Evolutionary conservation across 2,797 vertebrate species (phyloP), one percentile per base, ranked within the genome.

Genomic region (Falco berigora): DNA sequence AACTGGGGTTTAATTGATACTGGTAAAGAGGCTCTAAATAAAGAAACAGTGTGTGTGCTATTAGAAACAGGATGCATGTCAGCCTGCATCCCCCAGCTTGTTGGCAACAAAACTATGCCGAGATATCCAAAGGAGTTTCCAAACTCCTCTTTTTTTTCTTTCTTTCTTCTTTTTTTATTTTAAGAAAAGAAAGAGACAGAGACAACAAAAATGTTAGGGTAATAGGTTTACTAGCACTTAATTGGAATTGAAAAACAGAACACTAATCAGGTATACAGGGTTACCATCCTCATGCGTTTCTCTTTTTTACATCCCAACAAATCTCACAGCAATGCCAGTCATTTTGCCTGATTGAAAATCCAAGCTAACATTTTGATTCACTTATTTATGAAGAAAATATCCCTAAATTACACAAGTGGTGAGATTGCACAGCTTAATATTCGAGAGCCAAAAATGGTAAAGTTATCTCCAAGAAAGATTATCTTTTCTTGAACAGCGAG

Each of bases 1-100:
- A 99, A 98, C 98, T 98, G 98, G 98, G 98, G 98, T 98, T 99
- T 99, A 99, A 99, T 99, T 99, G 98, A 98, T 98, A 98, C 92
- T 97, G 97, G 97, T 98, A 98, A 98, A 98, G 98, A 98, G 98
- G 97, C 96, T 98, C 97, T 98, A 98, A 98, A 98, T 98, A 98
- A 98, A 98, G 98, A 98, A 97, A 97, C 97, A 97, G 96, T 97
- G 97, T 98, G 98, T 93, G 97, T 83, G 93, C 97, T 95, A 96
- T 96, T 96, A 97, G 97, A 98, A 97, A 97, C 94, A 97, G 96
- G 96, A 97, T 96, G 96, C 86, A 92, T 89, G 95, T 97, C 97
- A 97, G 96, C 94, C 96, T 97, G 94, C 92, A 94, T 95, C 96
- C 92, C 94, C 95, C 90, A 89, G 88, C 94, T 97, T 96, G 96